Conservation (phyloP, 2,797 vertebrate genomes). For the Bryconaethiops microstoma region DNA sequence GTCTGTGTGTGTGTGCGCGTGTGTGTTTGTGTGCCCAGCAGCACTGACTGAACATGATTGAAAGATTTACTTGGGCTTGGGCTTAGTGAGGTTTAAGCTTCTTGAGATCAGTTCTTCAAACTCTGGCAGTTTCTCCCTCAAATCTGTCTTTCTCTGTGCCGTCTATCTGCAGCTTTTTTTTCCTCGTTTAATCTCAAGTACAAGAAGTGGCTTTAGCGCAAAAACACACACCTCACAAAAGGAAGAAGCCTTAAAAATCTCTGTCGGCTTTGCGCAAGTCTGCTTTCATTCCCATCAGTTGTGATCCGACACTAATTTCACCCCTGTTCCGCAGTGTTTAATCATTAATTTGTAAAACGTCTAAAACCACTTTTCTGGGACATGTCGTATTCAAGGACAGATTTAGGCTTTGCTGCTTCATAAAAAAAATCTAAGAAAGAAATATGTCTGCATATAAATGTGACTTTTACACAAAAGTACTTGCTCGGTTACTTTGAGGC, state of each 20-base stretch:
- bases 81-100: slow-evolving; percentile 59
- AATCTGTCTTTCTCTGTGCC: slow-evolving; percentile 38
- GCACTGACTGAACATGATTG: slow-evolving; percentile 54
- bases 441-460: background rate
- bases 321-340: background rate
- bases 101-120: slow-evolving; percentile 58
- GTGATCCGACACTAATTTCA: slow-evolving; percentile 10
- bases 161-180: slow-evolving; percentile 43
- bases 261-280: slow-evolving; percentile 29
- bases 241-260: slow-evolving; percentile 30
- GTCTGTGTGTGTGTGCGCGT: slow-evolving; percentile 23
- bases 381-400: background rate
- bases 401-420: background rate
- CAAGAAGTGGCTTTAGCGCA: slow-evolving; percentile 48
- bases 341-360: background rate
- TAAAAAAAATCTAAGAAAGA: no score
- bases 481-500: background rate
- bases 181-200: slow-evolving; percentile 56
- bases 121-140: slow-evolving; percentile 44
- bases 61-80: slow-evolving; percentile 57
- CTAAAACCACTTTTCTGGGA: slow-evolving; percentile 1
- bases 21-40: slow-evolving; percentile 21
- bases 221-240: slow-evolving; percentile 48
- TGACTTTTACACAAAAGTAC: background rate
- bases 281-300: slow-evolving; percentile 15